These are phyloP conservation scores for Leptinotarsa undecemlineata DNA, from an alignment of 1,140 invertebrate species.

Conservation along the genomic window DNA sequence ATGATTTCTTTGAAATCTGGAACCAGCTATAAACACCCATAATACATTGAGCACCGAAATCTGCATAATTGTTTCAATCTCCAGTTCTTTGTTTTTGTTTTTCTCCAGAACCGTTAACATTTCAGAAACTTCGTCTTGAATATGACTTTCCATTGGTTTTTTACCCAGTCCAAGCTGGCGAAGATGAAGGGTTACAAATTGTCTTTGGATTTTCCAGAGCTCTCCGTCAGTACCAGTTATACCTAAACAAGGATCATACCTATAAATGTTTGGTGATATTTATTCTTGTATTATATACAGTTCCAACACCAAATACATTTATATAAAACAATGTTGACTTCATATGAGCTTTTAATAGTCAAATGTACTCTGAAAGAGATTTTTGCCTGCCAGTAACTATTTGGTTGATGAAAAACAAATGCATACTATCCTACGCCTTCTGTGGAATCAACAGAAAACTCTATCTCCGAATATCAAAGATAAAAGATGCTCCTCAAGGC, in stretches of 20 bases:
- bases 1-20: conserved; percentile 62
- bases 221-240: conserved; percentile 68
- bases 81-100: conserved; percentile 50
- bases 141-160: conserved; percentile 61
- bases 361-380: too few relatives aligned
- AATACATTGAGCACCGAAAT: conserved; percentile 71
- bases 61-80: conserved; percentile 62
- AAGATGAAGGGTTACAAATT: conserved; percentile 64
- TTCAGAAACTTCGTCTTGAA: conserved; percentile 63
- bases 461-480: too few relatives aligned
- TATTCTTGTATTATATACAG: too few relatives aligned
- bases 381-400: too few relatives aligned
- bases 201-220: conserved; percentile 64
- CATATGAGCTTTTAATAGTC: too few relatives aligned
- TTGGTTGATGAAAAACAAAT: too few relatives aligned
- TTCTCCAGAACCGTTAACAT: conserved; percentile 56
- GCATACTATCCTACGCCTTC: too few relatives aligned
- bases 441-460: too few relatives aligned
- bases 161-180: conserved; percentile 66
- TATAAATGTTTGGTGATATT: too few relatives aligned
- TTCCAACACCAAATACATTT: too few relatives aligned
- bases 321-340: too few relatives aligned
- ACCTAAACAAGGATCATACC: conserved; percentile 55
- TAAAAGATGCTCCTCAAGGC: too few relatives aligned
- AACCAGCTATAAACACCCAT: conserved; percentile 58